Evolutionary conservation across 2,113 vertebrate species (phyloP).

Genomic region (Burhinus oedicnemus): DNA sequence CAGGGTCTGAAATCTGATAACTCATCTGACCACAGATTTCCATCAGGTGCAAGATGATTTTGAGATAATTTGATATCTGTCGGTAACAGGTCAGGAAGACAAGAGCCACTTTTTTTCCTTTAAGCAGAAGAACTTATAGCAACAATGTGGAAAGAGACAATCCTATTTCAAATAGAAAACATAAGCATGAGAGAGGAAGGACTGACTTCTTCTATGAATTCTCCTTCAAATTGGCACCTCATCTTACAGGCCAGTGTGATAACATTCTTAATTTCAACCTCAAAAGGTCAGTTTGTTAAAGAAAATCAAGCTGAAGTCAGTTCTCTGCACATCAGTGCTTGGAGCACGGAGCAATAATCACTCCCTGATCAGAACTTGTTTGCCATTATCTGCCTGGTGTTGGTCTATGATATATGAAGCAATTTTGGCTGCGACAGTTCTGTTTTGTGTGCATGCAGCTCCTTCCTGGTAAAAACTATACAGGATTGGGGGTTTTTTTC

Average conservation of each 20-base stretch:
- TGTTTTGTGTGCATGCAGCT: slow-evolving; percentile 17
- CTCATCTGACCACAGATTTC: slow-evolving; percentile 5
- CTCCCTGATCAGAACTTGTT: slow-evolving; percentile 62
- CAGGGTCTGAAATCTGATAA: not conserved
- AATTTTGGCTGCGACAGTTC: slow-evolving; percentile 68
- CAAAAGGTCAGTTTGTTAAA: slow-evolving; percentile 21
- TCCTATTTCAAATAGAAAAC: not conserved
- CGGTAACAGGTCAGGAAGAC: not conserved
- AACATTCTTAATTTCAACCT: slow-evolving; percentile 20
- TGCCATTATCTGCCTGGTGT: slow-evolving; percentile 65
- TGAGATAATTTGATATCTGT: not conserved
- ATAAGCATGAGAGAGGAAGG: not conserved
- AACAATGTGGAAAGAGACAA: not conserved
- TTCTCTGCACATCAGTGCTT: slow-evolving; percentile 14
- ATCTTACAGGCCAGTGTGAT: not conserved
- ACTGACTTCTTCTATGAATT: not conserved
- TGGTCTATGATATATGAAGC: slow-evolving; percentile 69
- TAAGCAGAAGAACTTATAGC: not conserved
- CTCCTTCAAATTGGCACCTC: not conserved
- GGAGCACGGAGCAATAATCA: slow-evolving; percentile 55
- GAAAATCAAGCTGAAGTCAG: slow-evolving; percentile 13
- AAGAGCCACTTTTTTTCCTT: not conserved
- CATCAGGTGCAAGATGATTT: not conserved
- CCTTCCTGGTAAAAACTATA: slow-evolving; percentile 30
- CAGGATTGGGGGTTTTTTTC: not conserved